A percentile compares a stretch with the other conserved stretches of the same genome.
Evolutionary conservation across 2,113 vertebrate genomes (phyloP).

Genomic region (Gasterosteus nipponicus): DNA sequence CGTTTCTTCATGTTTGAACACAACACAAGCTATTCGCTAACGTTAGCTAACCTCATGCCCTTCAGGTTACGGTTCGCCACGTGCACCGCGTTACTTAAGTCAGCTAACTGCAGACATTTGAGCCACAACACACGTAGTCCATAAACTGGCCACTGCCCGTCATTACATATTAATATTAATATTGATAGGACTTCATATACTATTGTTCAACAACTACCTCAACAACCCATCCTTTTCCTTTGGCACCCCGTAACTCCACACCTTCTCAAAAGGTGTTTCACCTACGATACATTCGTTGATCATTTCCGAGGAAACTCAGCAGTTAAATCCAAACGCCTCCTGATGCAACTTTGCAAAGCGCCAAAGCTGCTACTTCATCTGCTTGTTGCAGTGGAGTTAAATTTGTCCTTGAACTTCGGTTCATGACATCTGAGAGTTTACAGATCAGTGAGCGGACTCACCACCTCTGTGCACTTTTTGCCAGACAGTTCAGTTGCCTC

Average conservation of each 20-base stretch:
- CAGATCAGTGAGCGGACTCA: not conserved
- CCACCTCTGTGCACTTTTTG: constrained; percentile 11
- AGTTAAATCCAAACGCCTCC: not conserved
- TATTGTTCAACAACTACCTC: no score
- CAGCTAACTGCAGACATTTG: no score
- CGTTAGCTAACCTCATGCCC: no score
- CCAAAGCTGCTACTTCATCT: constrained; percentile 1
- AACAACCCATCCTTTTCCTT: not conserved
- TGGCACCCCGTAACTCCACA: not conserved
- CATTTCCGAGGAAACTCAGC: not conserved
- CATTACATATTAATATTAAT: no score
- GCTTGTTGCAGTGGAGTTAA: not conserved
- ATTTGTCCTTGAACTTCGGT: constrained; percentile 8
- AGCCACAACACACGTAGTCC: no score
- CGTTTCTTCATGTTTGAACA: no score
- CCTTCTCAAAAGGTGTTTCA: not conserved
- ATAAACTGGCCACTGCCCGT: no score
- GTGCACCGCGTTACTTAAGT: no score
- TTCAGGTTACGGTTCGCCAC: no score
- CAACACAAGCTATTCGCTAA: no score
- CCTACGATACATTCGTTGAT: not conserved
- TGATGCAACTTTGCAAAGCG: constrained; percentile 14
- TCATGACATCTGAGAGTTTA: constrained; percentile 13
- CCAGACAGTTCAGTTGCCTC: constrained; percentile 9
- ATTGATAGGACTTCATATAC: no score